A percentile compares a stretch with the other conserved stretches of the same genome.
Evolutionary conservation across 2,797 vertebrate genomes (phyloP).

Genomic region (Rhodeus uyekii): DNA sequence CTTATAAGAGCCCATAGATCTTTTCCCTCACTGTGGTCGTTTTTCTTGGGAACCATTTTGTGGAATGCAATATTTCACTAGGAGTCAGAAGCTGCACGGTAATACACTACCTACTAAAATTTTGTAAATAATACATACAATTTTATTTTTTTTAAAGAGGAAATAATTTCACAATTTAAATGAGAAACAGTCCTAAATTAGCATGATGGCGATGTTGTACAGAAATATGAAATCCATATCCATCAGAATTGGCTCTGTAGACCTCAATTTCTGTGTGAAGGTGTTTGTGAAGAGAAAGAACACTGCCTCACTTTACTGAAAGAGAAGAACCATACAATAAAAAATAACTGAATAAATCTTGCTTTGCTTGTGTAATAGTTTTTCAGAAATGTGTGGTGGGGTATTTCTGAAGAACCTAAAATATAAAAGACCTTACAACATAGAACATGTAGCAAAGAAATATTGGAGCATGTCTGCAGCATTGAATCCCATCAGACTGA

Average conservation of each 20-base stretch:
- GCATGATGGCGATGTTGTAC: not conserved
- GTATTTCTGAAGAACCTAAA: not conserved
- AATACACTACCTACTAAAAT: conserved; percentile 4
- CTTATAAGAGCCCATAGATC: conserved; percentile 37
- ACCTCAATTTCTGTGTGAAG: not conserved
- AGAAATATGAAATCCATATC: not conserved
- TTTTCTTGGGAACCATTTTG: conserved; percentile 12
- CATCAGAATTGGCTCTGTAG: not conserved
- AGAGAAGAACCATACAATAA: not conserved
- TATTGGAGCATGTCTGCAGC: not conserved
- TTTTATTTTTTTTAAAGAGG: not conserved
- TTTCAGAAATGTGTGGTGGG: not conserved
- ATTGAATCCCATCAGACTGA: conserved; percentile 1
- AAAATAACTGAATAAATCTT: not conserved
- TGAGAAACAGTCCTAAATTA: not conserved
- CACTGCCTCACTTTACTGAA: not conserved
- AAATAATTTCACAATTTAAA: conserved; percentile 19
- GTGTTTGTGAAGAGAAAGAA: not conserved
- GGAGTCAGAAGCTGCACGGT: not conserved
- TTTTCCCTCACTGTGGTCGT: conserved; percentile 34
- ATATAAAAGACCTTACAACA: not conserved
- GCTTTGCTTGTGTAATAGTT: not conserved
- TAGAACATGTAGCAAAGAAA: not conserved
- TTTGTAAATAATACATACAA: not conserved
- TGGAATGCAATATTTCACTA: conserved; percentile 31